A percentile compares a stretch with the other conserved stretches of the same genome.
These are phyloP conservation scores for Hemitrygon akajei DNA, from an alignment of 2,797 vertebrate species.

Conservation along the genomic window DNA sequence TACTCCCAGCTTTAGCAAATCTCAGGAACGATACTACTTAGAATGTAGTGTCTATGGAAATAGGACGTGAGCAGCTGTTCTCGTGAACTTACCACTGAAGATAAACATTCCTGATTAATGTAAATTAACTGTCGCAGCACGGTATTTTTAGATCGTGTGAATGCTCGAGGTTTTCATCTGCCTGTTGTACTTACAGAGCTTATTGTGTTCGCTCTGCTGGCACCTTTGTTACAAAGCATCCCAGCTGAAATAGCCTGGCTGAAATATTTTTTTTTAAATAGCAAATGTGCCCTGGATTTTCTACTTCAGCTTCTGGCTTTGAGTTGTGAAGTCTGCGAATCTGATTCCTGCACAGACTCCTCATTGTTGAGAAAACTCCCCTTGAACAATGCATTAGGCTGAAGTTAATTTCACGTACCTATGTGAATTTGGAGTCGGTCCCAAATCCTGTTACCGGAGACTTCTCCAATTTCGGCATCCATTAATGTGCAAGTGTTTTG, in stretches of 20 bases:
- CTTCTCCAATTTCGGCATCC: conserved; percentile 1
- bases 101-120: conserved; percentile 29
- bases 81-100: not conserved
- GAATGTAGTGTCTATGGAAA: not conserved
- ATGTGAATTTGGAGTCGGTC: conserved; percentile 10
- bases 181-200: not conserved
- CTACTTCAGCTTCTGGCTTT: not conserved
- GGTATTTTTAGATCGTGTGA: conserved; percentile 10
- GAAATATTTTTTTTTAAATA: not conserved
- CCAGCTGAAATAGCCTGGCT: not conserved
- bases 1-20: not conserved
- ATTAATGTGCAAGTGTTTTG: not conserved
- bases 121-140: not conserved
- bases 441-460: not conserved
- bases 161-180: conserved; percentile 9
- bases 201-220: not conserved
- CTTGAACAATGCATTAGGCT: not conserved
- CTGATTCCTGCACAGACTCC: not conserved
- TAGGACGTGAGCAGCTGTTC: not conserved
- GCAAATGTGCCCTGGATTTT: not conserved
- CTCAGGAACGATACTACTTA: not conserved
- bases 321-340: not conserved
- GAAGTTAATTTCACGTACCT: not conserved
- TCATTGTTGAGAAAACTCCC: not conserved
- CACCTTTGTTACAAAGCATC: not conserved